These are phyloP conservation scores for Macrophya alboannulata DNA, from an alignment of 2,888 invertebrate genomes.

Conservation along the genomic window DNA sequence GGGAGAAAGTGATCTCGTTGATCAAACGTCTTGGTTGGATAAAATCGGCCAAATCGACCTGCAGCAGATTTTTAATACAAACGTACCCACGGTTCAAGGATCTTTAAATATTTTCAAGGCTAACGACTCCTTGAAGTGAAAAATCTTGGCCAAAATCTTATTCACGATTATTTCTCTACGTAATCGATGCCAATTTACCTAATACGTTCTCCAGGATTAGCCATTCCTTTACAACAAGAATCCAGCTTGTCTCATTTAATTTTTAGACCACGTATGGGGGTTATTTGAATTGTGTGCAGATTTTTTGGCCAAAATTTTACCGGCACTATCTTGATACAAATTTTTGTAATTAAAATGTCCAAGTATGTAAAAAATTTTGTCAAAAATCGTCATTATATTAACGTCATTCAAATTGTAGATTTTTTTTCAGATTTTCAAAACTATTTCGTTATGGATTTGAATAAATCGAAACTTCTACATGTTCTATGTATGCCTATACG, in stretches of 20 bases:
- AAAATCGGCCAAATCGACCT: not conserved
- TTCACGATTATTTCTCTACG: not conserved
- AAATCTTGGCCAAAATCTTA: not conserved
- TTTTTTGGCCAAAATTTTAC: not conserved
- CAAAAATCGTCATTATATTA: not conserved
- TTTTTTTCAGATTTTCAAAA: not conserved
- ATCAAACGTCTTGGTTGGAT: slow-evolving; percentile 24
- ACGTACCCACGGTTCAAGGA: slow-evolving; percentile 2
- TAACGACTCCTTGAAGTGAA: not conserved
- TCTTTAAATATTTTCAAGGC: not conserved
- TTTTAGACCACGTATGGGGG: no score
- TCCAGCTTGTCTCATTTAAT: no score
- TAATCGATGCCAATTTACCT: not conserved
- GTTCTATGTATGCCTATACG: not conserved
- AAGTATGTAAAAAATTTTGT: not conserved
- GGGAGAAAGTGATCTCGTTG: slow-evolving; percentile 52
- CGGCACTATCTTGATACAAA: not conserved
- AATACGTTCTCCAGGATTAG: not conserved
- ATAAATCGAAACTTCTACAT: not conserved
- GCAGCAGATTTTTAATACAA: not conserved
- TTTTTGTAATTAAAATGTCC: not conserved
- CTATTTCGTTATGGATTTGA: not conserved
- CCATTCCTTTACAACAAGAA: not conserved
- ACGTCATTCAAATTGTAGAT: not conserved
- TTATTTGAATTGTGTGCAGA: not conserved